Conservation (phyloP, 2,113 vertebrate genomes). For the Aplodontia rufa region DNA sequence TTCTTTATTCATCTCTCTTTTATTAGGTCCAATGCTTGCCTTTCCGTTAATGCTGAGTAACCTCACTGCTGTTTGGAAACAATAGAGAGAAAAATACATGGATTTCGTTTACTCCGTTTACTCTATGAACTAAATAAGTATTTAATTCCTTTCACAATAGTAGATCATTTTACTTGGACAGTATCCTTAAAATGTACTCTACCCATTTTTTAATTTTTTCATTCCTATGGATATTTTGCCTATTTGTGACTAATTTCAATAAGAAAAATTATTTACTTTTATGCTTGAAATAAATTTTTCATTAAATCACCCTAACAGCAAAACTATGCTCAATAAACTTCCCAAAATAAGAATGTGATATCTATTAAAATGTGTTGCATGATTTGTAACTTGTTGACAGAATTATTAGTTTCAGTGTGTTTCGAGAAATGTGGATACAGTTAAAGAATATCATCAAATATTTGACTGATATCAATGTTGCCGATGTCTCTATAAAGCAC, state of each 20-base stretch:
- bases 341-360: background rate
- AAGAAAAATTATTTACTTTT: background rate
- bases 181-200: background rate
- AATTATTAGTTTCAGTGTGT: background rate
- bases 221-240: background rate
- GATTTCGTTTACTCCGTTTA: background rate
- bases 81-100: too few species aligned
- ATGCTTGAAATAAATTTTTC: background rate
- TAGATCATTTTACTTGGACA: background rate
- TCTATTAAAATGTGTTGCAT: background rate
- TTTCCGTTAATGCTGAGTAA: background rate
- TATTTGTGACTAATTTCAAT: background rate
- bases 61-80: background rate
- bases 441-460: background rate
- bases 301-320: background rate
- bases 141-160: background rate
- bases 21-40: background rate
- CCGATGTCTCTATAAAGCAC: background rate
- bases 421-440: background rate
- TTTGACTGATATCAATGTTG: background rate
- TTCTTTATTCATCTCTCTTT: background rate
- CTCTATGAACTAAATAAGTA: background rate
- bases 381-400: background rate
- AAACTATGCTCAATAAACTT: background rate
- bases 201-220: background rate